phyloP scores from a whole-genome alignment of 2,888 invertebrate species.

The Caenorhabditis sinica region DNA sequence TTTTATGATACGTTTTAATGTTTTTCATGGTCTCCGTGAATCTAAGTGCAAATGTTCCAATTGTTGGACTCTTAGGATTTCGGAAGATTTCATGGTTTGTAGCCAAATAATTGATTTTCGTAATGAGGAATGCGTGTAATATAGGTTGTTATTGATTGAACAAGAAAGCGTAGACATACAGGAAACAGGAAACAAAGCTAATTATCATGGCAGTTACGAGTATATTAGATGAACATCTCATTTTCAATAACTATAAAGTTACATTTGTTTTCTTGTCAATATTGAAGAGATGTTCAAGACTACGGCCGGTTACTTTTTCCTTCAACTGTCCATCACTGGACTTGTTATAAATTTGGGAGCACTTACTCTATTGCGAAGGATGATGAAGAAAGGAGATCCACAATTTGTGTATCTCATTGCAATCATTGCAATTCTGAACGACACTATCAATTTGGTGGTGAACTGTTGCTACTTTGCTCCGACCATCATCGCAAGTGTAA shows the following conservation, averaged over 20 bases:
- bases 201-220: not conserved
- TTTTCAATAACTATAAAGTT: not conserved
- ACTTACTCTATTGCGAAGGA: slow-evolving; percentile 2
- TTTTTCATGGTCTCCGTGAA: not conserved
- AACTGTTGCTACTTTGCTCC: slow-evolving; percentile 38
- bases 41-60: not conserved
- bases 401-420: slow-evolving; percentile 29
- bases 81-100: not conserved
- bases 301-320: slow-evolving; percentile 49
- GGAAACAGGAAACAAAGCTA: slow-evolving; percentile 15
- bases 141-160: not conserved
- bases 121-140: not conserved
- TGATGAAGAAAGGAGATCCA: slow-evolving; percentile 21
- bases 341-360: slow-evolving; percentile 26
- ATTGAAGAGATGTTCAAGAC: slow-evolving; percentile 46
- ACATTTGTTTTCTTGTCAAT: not conserved
- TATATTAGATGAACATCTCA: not conserved
- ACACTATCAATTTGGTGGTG: slow-evolving; percentile 27
- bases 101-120: not conserved
- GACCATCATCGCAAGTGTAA: slow-evolving; percentile 31
- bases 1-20: not conserved
- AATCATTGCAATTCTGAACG: slow-evolving; percentile 21
- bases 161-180: not conserved
- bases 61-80: not conserved
- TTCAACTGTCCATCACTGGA: slow-evolving; percentile 36